These are phyloP conservation scores for Prochilodus magdalenae DNA, from an alignment of 2,113 vertebrate genomes.

Conservation along the genomic window DNA sequence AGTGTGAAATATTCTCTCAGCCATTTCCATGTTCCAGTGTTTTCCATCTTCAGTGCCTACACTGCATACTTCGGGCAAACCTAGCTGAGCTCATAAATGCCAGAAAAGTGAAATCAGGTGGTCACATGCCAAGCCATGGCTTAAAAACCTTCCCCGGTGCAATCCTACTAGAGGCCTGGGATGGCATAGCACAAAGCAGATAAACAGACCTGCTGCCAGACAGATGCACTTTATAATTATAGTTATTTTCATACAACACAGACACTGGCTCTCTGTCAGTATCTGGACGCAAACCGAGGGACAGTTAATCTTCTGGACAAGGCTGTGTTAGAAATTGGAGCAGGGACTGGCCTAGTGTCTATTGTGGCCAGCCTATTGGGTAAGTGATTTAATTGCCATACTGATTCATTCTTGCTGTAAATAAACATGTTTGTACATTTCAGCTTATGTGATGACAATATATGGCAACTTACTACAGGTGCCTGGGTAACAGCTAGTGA, in stretches of 20 bases:
- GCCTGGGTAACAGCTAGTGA: slow-evolving; percentile 84
- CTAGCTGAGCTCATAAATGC: neutral
- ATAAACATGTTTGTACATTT: neutral
- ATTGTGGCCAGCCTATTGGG: slow-evolving; percentile 66
- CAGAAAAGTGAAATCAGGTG: no score
- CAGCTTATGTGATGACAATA: neutral
- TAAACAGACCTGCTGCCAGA: neutral
- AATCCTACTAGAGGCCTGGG: neutral
- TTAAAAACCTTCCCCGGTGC: neutral
- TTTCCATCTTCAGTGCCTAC: neutral
- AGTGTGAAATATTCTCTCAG: neutral
- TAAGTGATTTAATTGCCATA: slow-evolving; percentile 21
- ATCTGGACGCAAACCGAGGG: slow-evolving; percentile 83
- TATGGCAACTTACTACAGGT: slow-evolving; percentile 72
- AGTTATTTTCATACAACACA: slow-evolving; percentile 57
- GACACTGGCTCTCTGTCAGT: slow-evolving; percentile 85
- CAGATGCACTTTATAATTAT: neutral
- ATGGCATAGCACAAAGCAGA: neutral
- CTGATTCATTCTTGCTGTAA: neutral
- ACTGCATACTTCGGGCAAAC: neutral
- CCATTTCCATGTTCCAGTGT: no score
- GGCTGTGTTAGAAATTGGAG: slow-evolving; percentile 87
- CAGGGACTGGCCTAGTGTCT: slow-evolving; percentile 85
- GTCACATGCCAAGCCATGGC: no score
- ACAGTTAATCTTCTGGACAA: slow-evolving; percentile 82